phyloP scores from a whole-genome alignment of 2,113 vertebrate genomes.

The Galemys pyrenaicus region DNA sequence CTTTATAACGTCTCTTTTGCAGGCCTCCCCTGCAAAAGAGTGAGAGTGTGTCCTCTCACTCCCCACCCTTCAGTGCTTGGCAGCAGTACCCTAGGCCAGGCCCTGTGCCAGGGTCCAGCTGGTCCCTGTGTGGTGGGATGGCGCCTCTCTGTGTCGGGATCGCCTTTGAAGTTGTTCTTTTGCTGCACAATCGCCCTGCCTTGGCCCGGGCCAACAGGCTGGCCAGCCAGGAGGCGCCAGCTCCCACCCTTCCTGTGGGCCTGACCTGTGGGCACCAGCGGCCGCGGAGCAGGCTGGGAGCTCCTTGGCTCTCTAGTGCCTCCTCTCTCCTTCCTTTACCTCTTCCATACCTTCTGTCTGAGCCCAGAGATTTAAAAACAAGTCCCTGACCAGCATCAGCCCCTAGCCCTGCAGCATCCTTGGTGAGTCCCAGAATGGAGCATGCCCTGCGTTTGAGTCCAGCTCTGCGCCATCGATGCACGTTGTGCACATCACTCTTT shows the following conservation, averaged over 20 bases:
- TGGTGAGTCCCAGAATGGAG: rapidly evolving
- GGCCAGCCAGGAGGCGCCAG: conserved; percentile 18
- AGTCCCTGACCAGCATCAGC: background rate
- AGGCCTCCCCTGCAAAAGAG: background rate
- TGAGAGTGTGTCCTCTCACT: background rate
- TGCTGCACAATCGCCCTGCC: background rate
- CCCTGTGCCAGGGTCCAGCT: background rate
- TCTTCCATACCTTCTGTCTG: too few species aligned
- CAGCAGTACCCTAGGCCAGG: background rate
- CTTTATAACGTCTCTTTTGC: background rate
- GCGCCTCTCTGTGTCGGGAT: conserved; percentile 1
- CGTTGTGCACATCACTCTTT: background rate
- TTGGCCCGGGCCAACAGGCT: background rate
- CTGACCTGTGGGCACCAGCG: background rate
- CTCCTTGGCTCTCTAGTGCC: background rate
- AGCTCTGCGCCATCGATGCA: background rate
- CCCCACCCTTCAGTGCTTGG: background rate
- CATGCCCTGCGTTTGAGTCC: background rate
- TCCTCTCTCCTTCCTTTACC: background rate
- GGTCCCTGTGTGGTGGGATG: background rate
- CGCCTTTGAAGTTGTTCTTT: conserved; percentile 49
- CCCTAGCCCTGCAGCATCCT: background rate
- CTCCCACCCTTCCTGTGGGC: conserved; percentile 58
- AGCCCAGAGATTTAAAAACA: background rate
- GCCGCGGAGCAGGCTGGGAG: background rate